Percentiles rank a stretch among this genome's conserved stretches.
phyloP scores from a whole-genome alignment of 2,797 vertebrate species.

The Lemur catta region DNA sequence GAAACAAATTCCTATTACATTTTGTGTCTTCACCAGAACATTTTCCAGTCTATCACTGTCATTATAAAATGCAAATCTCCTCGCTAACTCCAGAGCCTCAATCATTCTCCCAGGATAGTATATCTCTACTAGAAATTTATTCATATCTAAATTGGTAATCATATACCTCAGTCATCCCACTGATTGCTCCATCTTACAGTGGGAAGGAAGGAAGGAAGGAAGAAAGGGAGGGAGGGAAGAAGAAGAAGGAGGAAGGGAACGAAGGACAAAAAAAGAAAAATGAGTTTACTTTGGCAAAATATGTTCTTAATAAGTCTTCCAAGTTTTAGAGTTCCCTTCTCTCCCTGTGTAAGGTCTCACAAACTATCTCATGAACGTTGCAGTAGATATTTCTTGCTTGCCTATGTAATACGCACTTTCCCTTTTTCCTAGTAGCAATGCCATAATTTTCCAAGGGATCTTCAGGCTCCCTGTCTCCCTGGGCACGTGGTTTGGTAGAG shows the following conservation, averaged over 20 bases:
- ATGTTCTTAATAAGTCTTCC: neutral
- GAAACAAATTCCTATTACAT: neutral
- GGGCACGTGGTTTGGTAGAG: neutral
- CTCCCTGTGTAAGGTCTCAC: neutral
- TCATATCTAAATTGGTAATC: neutral
- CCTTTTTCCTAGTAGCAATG: neutral
- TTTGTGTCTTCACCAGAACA: neutral
- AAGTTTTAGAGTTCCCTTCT: neutral
- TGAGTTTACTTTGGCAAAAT: neutral
- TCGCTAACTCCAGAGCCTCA: neutral
- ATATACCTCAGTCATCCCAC: neutral
- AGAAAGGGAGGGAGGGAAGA: rapidly evolving
- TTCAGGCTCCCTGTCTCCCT: neutral
- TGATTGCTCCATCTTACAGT: neutral
- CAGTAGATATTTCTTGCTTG: neutral
- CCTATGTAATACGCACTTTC: neutral
- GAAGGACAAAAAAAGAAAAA: neutral
- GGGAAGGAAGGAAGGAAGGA: rapidly evolving
- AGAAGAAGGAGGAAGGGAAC: rapidly evolving
- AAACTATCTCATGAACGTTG: neutral
- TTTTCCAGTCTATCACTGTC: neutral
- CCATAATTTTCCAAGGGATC: neutral
- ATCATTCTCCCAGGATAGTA: neutral
- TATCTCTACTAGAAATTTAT: neutral
- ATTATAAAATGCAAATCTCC: neutral